Percentiles rank a stretch among this genome's conserved stretches.
phyloP scores from a whole-genome alignment of 1,140 invertebrate species.

The Plectrocnemia conspersa region DNA sequence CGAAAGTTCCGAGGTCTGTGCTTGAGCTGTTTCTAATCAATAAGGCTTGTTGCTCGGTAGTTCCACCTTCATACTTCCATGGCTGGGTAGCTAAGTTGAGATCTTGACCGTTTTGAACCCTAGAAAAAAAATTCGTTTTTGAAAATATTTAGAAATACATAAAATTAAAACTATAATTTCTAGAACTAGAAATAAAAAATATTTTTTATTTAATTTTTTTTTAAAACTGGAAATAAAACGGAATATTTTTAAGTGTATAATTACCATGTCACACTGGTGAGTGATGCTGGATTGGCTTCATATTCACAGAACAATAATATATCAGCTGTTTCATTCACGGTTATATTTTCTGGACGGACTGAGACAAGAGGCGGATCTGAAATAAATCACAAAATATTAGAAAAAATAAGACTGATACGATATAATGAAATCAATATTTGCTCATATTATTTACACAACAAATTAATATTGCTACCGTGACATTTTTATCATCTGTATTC shows the following conservation, averaged over 20 bases:
- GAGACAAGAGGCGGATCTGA: conserved; percentile 78
- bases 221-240: no score
- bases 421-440: no score
- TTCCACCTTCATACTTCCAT: conserved; percentile 70
- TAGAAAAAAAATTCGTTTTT: conserved; percentile 44
- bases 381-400: no score
- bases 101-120: conserved; percentile 67
- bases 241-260: no score
- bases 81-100: conserved; percentile 57
- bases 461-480: no score
- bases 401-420: no score
- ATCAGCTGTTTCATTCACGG: conserved; percentile 71
- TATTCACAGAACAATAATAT: conserved; percentile 73
- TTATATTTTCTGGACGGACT: conserved; percentile 66
- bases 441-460: no score
- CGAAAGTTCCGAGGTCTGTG: conserved; percentile 75
- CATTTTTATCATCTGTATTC: no score
- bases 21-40: conserved; percentile 71
- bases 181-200: not conserved
- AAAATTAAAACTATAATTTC: not conserved
- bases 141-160: not conserved
- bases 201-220: not conserved
- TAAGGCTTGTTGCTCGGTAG: conserved; percentile 64
- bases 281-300: conserved; percentile 72
- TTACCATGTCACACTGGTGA: conserved; percentile 72